Base-by-base conservation (phyloP, 2,797 vertebrate genomes). In the Uromys caudimaculatus region DNA sequence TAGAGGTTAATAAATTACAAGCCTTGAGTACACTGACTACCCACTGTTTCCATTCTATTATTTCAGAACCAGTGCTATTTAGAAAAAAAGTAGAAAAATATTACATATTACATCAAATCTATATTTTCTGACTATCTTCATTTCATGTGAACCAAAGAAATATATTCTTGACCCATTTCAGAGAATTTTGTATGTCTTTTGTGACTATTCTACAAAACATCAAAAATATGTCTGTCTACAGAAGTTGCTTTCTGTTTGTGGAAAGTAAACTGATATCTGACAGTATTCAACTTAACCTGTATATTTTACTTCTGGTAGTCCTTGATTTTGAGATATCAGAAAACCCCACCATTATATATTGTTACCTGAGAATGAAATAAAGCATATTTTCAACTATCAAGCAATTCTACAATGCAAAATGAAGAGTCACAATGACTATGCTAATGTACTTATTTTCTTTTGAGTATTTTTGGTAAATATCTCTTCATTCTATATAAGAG, bases 131-230 rank as follows among this genome's bases (percentile, higher is more conserved):
- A 56, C n/a, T 14, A 47, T 54, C 3, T 8, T 54, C 2, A 75
- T 54, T 44, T 35, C 3, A 8, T n/a, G 14, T 44, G 58, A 84
- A 19, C 7, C 11, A 71, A 58, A 14, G 1, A 75, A 83, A 78
- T n/a, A 2, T 0, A 1, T 41, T 7, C 4, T 47, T 81, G 1
- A 1, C 2, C 8, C 1, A 52, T 11, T 78, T 92, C 32, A 69
- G 47, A 17, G 23, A 69, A 81, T 47, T 95, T 67, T n/a, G 13
- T 4, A 12, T 56, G 19, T 84, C 7, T 73, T 88, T 9, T 32
- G 7, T 93, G 7, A 93, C 32, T 4, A 60, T 35, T 90, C 29
- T 2, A 12, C 79, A 7, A 54, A 21, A 47, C n/a, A 12, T 93
- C 29, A 84, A 6, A 44, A 4, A 41, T 84, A 38, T 38, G 76